Evolutionary conservation across 2,888 invertebrate species (phyloP).

Genomic region (Dynastes hyllus): DNA sequence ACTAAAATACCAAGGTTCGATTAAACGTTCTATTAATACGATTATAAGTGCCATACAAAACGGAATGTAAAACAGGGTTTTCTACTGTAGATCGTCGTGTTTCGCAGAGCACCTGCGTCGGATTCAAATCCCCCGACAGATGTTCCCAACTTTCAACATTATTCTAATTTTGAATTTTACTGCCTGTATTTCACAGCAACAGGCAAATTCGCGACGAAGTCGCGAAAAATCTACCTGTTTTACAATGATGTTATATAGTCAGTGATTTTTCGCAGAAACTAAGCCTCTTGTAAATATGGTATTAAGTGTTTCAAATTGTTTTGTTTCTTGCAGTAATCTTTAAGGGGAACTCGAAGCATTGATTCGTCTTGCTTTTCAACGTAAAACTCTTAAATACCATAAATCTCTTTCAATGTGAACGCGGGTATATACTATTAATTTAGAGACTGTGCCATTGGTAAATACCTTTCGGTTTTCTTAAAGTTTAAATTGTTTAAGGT

Average conservation of each 20-base stretch:
- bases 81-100: neutral
- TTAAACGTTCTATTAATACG: conserved; percentile 12
- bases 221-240: neutral
- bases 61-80: neutral
- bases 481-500: conserved; percentile 29
- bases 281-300: neutral
- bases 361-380: neutral
- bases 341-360: neutral
- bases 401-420: neutral
- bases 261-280: neutral
- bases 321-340: neutral
- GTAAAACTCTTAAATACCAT: neutral
- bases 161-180: conserved; percentile 32
- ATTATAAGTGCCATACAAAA: conserved; percentile 19
- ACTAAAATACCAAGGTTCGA: neutral
- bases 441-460: neutral
- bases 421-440: too few relatives aligned
- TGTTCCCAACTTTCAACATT: conserved; percentile 27
- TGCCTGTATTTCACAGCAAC: conserved; percentile 14
- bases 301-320: neutral
- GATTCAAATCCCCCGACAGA: conserved; percentile 28
- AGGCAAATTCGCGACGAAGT: conserved; percentile 3
- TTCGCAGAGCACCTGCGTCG: conserved; percentile 3
- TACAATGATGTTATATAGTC: neutral
- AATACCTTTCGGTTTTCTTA: conserved; percentile 5